These are phyloP conservation scores for Leucoraja ocellata DNA, from an alignment of 2,797 vertebrate species.

Conservation along the genomic window DNA sequence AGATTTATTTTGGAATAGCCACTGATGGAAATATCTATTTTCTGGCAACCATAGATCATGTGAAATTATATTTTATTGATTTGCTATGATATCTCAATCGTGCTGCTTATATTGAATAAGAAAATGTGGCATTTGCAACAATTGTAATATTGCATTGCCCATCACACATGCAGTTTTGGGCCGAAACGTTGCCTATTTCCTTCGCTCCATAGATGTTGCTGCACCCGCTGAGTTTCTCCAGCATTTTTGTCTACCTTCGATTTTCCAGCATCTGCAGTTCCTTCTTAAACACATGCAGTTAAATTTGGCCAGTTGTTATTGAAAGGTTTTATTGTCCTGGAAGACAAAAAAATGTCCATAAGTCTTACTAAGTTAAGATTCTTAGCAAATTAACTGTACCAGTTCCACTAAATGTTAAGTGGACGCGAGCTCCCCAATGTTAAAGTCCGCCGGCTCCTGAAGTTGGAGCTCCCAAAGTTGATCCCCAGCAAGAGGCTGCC, in stretches of 20 bases:
- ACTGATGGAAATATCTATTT: background rate
- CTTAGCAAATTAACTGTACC: background rate
- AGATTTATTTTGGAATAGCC: background rate
- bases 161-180: no score
- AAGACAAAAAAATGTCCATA: background rate
- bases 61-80: background rate
- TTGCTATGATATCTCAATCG: background rate
- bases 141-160: background rate
- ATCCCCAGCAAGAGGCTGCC: no score
- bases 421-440: no score
- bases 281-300: no score
- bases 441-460: no score
- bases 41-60: conserved; percentile 1
- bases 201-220: no score
- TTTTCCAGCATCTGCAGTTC: no score
- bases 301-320: background rate
- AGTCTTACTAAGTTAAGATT: background rate
- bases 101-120: background rate
- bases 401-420: background rate
- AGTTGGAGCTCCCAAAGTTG: no score
- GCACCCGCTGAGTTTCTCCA: no score
- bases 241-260: no score
- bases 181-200: no score
- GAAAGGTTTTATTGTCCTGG: background rate
- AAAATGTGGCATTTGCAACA: background rate